Evolutionary conservation across 1,140 invertebrate genomes (phyloP).

Genomic region (Bombus polaris): DNA sequence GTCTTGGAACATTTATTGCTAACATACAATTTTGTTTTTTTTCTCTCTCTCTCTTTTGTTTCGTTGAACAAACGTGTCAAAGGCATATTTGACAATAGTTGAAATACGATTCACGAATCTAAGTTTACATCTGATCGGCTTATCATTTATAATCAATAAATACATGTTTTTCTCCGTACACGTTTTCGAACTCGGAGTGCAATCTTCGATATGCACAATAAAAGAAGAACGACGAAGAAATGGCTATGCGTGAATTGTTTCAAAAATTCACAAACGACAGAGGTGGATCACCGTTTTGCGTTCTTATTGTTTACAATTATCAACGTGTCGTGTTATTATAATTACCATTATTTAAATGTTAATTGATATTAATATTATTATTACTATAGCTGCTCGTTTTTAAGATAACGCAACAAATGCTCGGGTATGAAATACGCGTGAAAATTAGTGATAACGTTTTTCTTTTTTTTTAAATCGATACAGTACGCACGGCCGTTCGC

Average conservation of each 20-base stretch:
- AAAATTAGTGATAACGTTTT: constrained; percentile 17
- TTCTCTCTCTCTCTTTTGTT: background rate
- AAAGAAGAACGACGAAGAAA: constrained; percentile 40
- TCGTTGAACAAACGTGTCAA: constrained; percentile 40
- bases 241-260: constrained; percentile 10
- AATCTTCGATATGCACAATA: constrained; percentile 29
- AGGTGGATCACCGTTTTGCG: background rate
- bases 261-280: constrained; percentile 9
- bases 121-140: constrained; percentile 19
- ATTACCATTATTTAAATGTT: constrained; percentile 47
- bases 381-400: constrained; percentile 34
- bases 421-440: constrained; percentile 39
- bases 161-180: constrained; percentile 31
- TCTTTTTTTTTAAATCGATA: background rate
- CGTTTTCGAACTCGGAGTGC: background rate
- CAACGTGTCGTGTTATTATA: constrained; percentile 37
- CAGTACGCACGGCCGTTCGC: constrained; percentile 37
- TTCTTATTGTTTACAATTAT: constrained; percentile 33
- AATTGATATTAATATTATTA: constrained; percentile 48
- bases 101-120: constrained; percentile 15
- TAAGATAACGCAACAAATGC: constrained; percentile 24
- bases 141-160: constrained; percentile 40
- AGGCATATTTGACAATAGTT: constrained; percentile 24
- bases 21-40: constrained; percentile 17
- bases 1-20: constrained; percentile 45